phyloP scores from a whole-genome alignment of 2,113 vertebrate species.

The Halcyon malimbica region DNA sequence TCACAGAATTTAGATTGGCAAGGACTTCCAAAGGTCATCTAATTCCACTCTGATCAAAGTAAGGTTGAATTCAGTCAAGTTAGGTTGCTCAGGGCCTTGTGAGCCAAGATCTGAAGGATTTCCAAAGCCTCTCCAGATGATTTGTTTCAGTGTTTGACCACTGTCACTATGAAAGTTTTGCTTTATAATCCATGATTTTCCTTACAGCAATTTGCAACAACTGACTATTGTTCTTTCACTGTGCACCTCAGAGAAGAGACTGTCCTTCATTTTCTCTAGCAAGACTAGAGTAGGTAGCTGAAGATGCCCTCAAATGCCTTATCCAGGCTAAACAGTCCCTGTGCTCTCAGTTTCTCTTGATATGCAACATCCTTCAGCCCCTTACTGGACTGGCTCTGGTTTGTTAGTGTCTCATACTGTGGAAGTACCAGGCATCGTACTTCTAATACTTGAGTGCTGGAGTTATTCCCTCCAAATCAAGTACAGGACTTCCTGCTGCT shows the following conservation, averaged over 20 bases:
- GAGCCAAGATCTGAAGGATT: background rate
- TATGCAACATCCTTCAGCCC: accelerated
- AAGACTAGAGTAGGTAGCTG: background rate
- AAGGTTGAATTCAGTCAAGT: background rate
- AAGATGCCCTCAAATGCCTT: background rate
- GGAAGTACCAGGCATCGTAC: background rate
- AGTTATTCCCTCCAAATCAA: background rate
- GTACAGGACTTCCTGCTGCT: background rate
- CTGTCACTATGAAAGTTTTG: background rate
- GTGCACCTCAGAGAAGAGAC: background rate
- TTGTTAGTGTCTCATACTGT: background rate
- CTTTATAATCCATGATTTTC: background rate
- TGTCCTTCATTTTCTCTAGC: background rate
- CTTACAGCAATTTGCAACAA: background rate
- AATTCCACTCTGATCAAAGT: background rate
- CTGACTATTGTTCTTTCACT: background rate
- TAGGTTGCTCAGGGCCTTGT: background rate
- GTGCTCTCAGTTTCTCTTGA: background rate
- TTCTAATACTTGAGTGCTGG: background rate
- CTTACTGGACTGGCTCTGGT: background rate
- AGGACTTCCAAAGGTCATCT: background rate
- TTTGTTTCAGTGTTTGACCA: background rate
- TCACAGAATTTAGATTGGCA: background rate
- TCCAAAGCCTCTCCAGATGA: background rate
- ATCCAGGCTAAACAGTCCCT: background rate